Percentiles rank a stretch among this genome's conserved stretches.
phyloP scores from a whole-genome alignment of 1,140 invertebrate species.

The Trypoxylus dichotomus region DNA sequence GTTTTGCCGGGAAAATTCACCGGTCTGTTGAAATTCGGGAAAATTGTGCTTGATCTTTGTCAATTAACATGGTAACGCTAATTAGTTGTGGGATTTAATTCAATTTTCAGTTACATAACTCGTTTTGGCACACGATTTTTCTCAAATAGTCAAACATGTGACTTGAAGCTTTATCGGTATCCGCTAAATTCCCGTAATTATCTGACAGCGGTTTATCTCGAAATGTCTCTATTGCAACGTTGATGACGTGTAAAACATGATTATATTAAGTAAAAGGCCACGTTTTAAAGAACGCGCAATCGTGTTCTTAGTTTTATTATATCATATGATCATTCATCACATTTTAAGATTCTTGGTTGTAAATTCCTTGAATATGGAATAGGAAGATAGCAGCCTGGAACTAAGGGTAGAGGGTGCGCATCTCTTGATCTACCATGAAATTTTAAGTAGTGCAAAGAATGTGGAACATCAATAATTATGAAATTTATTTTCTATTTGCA shows the following conservation, averaged over 20 bases:
- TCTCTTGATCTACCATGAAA: not conserved
- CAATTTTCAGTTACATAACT: not conserved
- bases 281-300: not conserved
- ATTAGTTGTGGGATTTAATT: not conserved
- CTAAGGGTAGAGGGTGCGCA: too few relatives aligned
- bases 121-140: not conserved
- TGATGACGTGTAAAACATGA: constrained; percentile 16
- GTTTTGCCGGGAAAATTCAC: not conserved
- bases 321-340: too few relatives aligned
- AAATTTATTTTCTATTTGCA: not conserved
- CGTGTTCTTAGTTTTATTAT: not conserved
- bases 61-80: not conserved
- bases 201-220: not conserved
- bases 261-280: not conserved
- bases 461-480: not conserved
- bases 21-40: too few relatives aligned
- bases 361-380: not conserved
- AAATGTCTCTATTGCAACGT: not conserved
- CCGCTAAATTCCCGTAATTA: not conserved
- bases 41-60: not conserved
- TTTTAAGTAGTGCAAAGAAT: not conserved
- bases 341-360: too few relatives aligned
- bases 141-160: not conserved
- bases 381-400: not conserved
- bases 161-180: not conserved